Evolutionary conservation across 2,797 vertebrate species (phyloP).

Genomic region (Picus viridis): DNA sequence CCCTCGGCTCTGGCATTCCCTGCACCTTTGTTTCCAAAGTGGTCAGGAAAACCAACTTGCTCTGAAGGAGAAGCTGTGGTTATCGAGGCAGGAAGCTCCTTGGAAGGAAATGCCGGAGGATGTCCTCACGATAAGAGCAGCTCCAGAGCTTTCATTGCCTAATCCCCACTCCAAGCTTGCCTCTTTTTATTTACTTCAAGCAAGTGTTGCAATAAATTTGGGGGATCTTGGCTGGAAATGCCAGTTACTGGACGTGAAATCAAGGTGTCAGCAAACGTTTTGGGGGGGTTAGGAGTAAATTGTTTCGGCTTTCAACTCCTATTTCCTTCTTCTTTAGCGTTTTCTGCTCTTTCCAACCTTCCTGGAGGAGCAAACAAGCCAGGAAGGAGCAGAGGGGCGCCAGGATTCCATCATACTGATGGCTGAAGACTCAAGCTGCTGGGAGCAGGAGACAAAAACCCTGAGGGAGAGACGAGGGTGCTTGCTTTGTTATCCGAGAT

Average conservation of each 20-base stretch:
- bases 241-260: accelerated
- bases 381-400: not conserved
- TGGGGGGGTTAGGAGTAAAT: not conserved
- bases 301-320: not conserved
- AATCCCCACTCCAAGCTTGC: not conserved
- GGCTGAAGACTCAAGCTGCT: not conserved
- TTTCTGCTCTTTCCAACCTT: not conserved
- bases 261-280: not conserved
- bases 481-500: accelerated
- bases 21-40: not conserved
- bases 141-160: slow-evolving; percentile 18
- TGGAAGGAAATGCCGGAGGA: slow-evolving; percentile 56
- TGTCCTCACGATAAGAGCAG: slow-evolving; percentile 50
- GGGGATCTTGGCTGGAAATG: not conserved
- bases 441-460: not conserved
- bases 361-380: not conserved
- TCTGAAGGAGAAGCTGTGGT: not conserved
- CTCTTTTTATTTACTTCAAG: not conserved
- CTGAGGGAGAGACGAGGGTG: accelerated
- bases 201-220: not conserved
- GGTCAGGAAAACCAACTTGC: not conserved
- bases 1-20: not conserved
- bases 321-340: not conserved
- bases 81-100: slow-evolving; percentile 33
- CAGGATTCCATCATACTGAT: not conserved